A percentile compares a stretch with the other conserved stretches of the same genome.
These are phyloP conservation scores for Drosophila athabasca DNA, from an alignment of 1,140 invertebrate species.

Conservation along the genomic window DNA sequence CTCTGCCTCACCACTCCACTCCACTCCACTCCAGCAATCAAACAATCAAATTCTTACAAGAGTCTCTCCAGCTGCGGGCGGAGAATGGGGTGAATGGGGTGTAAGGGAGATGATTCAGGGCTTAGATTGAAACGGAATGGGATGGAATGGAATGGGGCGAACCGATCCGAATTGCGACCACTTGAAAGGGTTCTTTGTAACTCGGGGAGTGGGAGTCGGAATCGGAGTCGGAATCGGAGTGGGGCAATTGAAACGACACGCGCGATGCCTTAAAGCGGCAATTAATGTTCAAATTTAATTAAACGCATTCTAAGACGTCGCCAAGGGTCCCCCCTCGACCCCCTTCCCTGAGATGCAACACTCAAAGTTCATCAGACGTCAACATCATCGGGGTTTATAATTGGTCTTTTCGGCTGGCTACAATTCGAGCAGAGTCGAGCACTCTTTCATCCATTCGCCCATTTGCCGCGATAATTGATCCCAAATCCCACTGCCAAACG, in stretches of 20 bases:
- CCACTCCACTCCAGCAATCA: slow-evolving; percentile 22
- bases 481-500: not conserved
- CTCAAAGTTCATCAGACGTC: slow-evolving; percentile 8
- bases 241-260: slow-evolving; percentile 74
- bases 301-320: slow-evolving; percentile 68
- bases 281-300: slow-evolving; percentile 78
- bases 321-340: slow-evolving; percentile 2
- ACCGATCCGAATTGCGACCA: slow-evolving; percentile 17
- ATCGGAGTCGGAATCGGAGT: not conserved
- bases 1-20: not conserved
- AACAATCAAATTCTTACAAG: slow-evolving; percentile 68
- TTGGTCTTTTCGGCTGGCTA: too few relatives aligned
- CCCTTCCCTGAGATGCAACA: too few relatives aligned
- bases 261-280: slow-evolving; percentile 66
- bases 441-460: not conserved
- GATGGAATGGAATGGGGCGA: not conserved
- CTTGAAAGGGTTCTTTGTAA: slow-evolving; percentile 67
- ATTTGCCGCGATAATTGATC: slow-evolving; percentile 29
- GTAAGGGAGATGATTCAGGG: not conserved
- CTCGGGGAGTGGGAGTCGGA: not conserved
- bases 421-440: too few relatives aligned
- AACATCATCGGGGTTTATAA: not conserved
- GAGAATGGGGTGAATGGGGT: slow-evolving; percentile 22
- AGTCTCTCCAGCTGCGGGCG: slow-evolving; percentile 14
- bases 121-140: slow-evolving; percentile 1